phyloP scores from a whole-genome alignment of 64 coral and sea anemone genomes.

The Stylophora pistillata region DNA sequence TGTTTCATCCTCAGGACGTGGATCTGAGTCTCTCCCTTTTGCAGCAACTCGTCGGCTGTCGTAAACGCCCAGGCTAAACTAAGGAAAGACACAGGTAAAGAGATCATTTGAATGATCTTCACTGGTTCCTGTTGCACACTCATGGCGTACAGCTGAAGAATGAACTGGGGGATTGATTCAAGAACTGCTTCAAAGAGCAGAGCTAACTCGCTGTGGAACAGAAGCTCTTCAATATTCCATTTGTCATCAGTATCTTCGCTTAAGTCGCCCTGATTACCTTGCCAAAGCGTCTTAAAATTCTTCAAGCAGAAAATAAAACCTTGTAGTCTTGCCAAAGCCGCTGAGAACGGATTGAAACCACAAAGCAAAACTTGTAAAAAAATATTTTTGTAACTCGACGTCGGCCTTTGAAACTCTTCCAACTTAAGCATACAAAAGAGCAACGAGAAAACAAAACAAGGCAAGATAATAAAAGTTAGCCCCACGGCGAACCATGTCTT shows the following conservation, averaged over 20 bases:
- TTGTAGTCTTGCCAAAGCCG: conserved; percentile 13
- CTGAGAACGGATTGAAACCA: not conserved
- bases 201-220: not conserved
- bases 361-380: not conserved
- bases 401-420: no score
- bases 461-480: conserved; percentile 1
- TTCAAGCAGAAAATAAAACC: conserved; percentile 21
- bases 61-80: conserved; percentile 9
- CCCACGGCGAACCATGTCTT: conserved; percentile 36
- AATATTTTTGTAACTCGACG: no score
- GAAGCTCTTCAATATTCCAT: not conserved
- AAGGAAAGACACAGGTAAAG: not conserved
- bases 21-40: no score
- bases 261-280: not conserved
- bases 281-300: not conserved
- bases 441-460: not conserved
- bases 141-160: not conserved
- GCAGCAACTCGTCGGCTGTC: not conserved
- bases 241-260: no score
- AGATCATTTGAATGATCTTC: conserved; percentile 15
- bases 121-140: conserved; percentile 25
- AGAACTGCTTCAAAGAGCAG: conserved; percentile 5
- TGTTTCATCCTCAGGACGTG: not conserved
- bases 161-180: conserved; percentile 14
- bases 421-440: not conserved